Base-by-base conservation (phyloP, 1,140 invertebrate species). In the Rhynchophorus ferrugineus region DNA sequence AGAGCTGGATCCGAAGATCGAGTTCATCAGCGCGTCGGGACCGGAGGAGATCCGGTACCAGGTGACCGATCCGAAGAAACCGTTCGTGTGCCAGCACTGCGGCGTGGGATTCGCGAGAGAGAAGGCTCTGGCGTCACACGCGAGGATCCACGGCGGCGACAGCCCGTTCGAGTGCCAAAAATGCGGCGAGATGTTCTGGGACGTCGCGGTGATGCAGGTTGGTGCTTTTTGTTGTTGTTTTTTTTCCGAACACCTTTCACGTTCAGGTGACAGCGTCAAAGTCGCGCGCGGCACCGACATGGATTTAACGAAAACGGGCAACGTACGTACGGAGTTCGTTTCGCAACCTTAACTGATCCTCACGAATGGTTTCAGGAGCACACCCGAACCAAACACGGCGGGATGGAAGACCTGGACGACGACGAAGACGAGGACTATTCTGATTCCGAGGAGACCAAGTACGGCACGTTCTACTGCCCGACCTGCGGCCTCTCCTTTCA, bases 121-220 rank as follows among this genome's bases (percentile, higher is more conserved):
- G 63, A 89, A 89, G 63, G 86, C 87, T 2, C 65, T 89, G 1
- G 79, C 81, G 14, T 87, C 85, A 1, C 86, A 89, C 65, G 65
- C 71, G 0, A 67, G 84, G 63, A 74, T 85, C 24, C 85, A 87
- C 64, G 81, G 79, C 22, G 82, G 84, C 22, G 85, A 88, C 59
- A 83, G 82, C 19, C 82, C 85, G 0, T 78, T 83, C 55, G 85
- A 89, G 60, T 89, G 87, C 64, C 77, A 77, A 20, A 78, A 78
- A 50, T 89, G 87, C 59, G 79, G 79, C 44, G 85, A 88, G 61
- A 80, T 87, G 77, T 88, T 87, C 61, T 87, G 83, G 82, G 83
- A 85, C 64, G 71, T 79, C 11, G 74, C 76, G 53, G 72, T 78
- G 36, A 70, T 88, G 56, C 70, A 77, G 44, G 51, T 54, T n/a